Evolutionary conservation across 2,797 vertebrate species (phyloP), one percentile per base, ranked within the genome.

Genomic region (Leptoclinus maculatus): DNA sequence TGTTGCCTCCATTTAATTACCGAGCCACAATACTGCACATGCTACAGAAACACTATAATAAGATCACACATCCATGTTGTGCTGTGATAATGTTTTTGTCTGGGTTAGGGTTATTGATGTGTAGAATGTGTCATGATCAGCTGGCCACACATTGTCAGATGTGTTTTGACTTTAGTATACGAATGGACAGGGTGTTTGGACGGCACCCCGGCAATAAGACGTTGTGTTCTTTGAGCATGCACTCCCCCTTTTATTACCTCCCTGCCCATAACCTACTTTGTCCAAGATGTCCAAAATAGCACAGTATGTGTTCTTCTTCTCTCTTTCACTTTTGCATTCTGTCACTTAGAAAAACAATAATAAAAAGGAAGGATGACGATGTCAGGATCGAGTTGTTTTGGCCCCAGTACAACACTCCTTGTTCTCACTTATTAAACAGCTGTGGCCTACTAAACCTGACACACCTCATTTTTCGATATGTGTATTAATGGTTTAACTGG

Each of bases 131-230:
- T 83, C 84, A 81, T 59, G 78, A 56, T 83, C 74, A 84, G 79
- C 51, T 27, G 39, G 56, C 16, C 66, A 64, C 68, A 80, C 34
- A 80, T 47, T 83, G 65, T 79, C 74, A 77, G 78, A 87, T 71
- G 57, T 76, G 58, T 71, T 64, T 67, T 59, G 68, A 67, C 68
- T 84, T 70, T 39, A 38, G 62, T 77, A 1, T 32, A 69, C 78
- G 81, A 87, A 89, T 82, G 84, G 83, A 80, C 79, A 83, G 66
- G 59, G 66, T 72, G 59, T 74, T 76, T 83, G 75, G 83, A 83
- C 66, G 76, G 62, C 76, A 78, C 71, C 69, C 25, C 76, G 65
- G 21, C 83, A 85, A 83, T 87, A 80, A 66, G 74, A 72, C 53
- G 45, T 56, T 51, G 36, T 87, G 58, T 74, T 79, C 75, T 80